phyloP scores from a whole-genome alignment of 2,888 invertebrate genomes.

The Leucophora obtusa region DNA sequence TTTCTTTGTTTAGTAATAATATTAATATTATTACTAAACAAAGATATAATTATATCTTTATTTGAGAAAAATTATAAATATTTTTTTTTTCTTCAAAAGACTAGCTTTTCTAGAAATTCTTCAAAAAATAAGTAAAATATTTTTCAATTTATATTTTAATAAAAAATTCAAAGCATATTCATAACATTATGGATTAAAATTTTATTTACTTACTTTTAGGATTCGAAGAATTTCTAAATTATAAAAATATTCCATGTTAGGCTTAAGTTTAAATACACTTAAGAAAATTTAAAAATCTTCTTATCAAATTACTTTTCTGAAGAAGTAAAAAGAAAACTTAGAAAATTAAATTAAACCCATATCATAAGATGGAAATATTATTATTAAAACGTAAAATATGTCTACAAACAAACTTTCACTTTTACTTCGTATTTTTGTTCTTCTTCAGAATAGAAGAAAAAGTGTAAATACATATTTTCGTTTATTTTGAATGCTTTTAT shows the following conservation, averaged over 20 bases:
- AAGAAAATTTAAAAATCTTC: conserved; percentile 1
- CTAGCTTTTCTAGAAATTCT: too few species aligned
- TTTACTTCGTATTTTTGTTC: neutral
- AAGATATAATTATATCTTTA: too few species aligned
- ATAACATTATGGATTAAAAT: neutral
- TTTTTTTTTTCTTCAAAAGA: too few species aligned
- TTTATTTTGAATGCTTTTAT: conserved; percentile 6
- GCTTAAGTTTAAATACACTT: neutral
- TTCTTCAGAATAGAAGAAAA: neutral
- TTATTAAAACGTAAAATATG: conserved; percentile 1
- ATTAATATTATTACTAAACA: too few species aligned
- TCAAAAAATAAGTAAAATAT: too few species aligned
- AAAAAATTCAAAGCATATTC: neutral
- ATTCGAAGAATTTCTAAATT: neutral
- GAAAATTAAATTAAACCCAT: conserved; percentile 34
- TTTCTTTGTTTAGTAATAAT: too few species aligned
- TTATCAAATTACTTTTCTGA: neutral
- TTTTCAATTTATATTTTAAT: too few species aligned
- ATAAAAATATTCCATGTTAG: neutral
- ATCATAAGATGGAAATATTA: conserved; percentile 9
- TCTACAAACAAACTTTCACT: conserved; percentile 1
- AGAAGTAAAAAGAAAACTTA: neutral
- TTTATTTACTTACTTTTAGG: neutral
- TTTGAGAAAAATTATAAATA: too few species aligned
- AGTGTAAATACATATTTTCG: conserved; percentile 21